Conservation (phyloP, 2,888 invertebrate genomes). For the Lasioglossum villosulum region DNA sequence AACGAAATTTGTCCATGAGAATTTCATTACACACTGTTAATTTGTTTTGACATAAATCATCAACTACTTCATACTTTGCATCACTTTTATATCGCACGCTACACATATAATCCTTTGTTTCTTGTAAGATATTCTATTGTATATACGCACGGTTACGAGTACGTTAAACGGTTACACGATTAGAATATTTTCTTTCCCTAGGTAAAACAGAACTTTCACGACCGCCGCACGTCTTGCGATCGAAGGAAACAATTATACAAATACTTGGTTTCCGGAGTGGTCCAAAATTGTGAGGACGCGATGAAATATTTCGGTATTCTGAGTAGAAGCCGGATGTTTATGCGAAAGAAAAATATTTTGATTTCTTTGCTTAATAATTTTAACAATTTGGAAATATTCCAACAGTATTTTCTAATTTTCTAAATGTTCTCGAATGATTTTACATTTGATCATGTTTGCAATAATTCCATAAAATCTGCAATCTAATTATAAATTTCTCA, state of each 20-base stretch:
- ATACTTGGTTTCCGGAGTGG: not conserved
- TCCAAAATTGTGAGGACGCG: not conserved
- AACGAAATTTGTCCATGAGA: not conserved
- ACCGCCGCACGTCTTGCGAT: not conserved
- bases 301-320: not conserved
- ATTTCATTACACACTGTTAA: not conserved
- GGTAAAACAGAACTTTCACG: not conserved
- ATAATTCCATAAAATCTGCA: too few relatives aligned
- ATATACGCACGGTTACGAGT: not conserved
- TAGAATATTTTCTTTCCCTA: not conserved
- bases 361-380: not conserved
- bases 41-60: not conserved
- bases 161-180: not conserved
- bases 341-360: not conserved
- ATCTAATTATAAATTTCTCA: too few relatives aligned
- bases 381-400: too few relatives aligned
- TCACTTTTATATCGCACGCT: not conserved
- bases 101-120: not conserved
- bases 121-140: not conserved
- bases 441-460: too few relatives aligned
- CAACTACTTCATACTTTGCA: not conserved
- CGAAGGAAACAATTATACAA: not conserved
- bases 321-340: too few relatives aligned
- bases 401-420: too few relatives aligned
- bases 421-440: too few relatives aligned